Conservation (phyloP, 2,888 invertebrate genomes). For the Gymnosoma rotundatum region DNA sequence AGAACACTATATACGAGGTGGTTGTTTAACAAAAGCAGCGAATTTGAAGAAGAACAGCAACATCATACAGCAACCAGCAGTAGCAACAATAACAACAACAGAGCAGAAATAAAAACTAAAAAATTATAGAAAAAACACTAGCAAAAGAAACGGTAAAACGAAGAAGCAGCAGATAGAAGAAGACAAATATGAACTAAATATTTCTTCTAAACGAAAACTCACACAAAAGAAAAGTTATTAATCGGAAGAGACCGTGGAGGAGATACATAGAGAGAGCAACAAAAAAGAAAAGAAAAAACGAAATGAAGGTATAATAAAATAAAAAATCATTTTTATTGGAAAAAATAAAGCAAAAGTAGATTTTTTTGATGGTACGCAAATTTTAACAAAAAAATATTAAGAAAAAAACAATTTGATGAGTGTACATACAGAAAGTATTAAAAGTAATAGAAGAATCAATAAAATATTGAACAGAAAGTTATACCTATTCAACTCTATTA, state of each 20-base stretch:
- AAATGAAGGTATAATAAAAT: conserved; percentile 59
- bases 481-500: conserved; percentile 9
- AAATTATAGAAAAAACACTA: conserved; percentile 55
- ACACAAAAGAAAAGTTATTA: conserved; percentile 73
- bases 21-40: conserved; percentile 65
- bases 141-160: conserved; percentile 79
- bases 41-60: conserved; percentile 56
- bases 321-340: conserved; percentile 63
- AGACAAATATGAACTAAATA: conserved; percentile 74
- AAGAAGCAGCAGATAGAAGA: conserved; percentile 75
- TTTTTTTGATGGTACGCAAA: conserved; percentile 62
- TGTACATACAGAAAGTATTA: conserved; percentile 25
- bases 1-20: conserved; percentile 62
- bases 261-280: conserved; percentile 43
- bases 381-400: conserved; percentile 46
- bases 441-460: conserved; percentile 26
- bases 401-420: conserved; percentile 26
- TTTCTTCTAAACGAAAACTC: conserved; percentile 72
- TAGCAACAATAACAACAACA: conserved; percentile 77
- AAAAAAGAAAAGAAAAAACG: conserved; percentile 72
- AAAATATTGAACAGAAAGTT: conserved; percentile 13
- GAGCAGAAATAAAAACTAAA: conserved; percentile 74
- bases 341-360: conserved; percentile 62
- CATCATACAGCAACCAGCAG: conserved; percentile 43
- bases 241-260: conserved; percentile 67